Evolutionary conservation across 2,113 vertebrate species (phyloP).

Genomic region (Ranitomeya imitator): DNA sequence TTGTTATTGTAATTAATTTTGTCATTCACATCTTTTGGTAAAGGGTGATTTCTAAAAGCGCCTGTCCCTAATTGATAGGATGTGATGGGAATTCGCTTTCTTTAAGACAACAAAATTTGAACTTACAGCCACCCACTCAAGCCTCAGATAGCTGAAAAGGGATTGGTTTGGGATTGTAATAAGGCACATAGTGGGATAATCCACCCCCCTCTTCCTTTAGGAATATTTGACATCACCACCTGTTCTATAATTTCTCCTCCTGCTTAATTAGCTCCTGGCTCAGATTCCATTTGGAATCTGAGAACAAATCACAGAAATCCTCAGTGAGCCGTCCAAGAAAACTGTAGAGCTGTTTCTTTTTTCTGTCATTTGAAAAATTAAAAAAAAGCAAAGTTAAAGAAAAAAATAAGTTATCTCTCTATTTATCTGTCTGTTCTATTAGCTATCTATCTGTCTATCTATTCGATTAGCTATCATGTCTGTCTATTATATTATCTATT

Average conservation of each 20-base stretch:
- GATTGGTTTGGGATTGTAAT: conserved; percentile 53
- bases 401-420: conserved; percentile 11
- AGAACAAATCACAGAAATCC: conserved; percentile 58
- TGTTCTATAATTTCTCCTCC: conserved; percentile 59
- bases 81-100: neutral
- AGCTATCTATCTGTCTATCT: neutral
- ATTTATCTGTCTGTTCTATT: neutral
- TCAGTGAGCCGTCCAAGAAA: conserved; percentile 54
- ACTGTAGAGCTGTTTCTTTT: conserved; percentile 33
- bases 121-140: conserved; percentile 43
- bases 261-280: conserved; percentile 59
- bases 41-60: neutral
- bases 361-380: conserved; percentile 44
- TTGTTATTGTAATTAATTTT: neutral
- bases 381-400: conserved; percentile 40
- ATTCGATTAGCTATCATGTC: neutral
- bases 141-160: conserved; percentile 43
- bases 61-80: conserved; percentile 10
- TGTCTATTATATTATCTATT: neutral
- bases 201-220: conserved; percentile 57
- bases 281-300: conserved; percentile 54
- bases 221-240: conserved; percentile 59
- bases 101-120: conserved; percentile 45
- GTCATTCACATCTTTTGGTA: neutral
- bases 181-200: conserved; percentile 57